Evolutionary conservation across 2,888 invertebrate species (phyloP).

Genomic region (Acrobasis repandana): DNA sequence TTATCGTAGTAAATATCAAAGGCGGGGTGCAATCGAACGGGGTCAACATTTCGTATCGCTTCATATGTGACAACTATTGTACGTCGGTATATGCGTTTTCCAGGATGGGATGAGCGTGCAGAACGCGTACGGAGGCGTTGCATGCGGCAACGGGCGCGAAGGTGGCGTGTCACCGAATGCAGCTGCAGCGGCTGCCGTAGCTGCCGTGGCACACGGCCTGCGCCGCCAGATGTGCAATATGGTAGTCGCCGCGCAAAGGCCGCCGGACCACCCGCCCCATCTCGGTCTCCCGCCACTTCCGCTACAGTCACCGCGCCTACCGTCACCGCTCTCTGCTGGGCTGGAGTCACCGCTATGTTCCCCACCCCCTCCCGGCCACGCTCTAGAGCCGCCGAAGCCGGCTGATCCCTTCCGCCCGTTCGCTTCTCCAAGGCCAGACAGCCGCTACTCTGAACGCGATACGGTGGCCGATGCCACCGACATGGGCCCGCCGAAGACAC

Average conservation of each 20-base stretch:
- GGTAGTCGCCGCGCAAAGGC: conserved; percentile 84
- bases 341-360: conserved; percentile 85
- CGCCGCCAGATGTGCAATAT: conserved; percentile 94
- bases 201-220: conserved; percentile 92
- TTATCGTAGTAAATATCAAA: conserved; percentile 14
- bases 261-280: conserved; percentile 75
- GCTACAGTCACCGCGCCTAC: conserved; percentile 73
- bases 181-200: conserved; percentile 92
- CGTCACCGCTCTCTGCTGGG: conserved; percentile 81
- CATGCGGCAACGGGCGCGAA: conserved; percentile 81
- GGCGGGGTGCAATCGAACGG: conserved; percentile 14
- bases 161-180: conserved; percentile 83
- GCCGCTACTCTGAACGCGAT: conserved; percentile 87
- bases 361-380: conserved; percentile 85
- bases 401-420: conserved; percentile 81
- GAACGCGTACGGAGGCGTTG: conserved; percentile 82
- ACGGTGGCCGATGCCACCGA: conserved; percentile 65
- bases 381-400: conserved; percentile 84
- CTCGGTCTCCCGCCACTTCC: conserved; percentile 69
- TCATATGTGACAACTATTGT: conserved; percentile 26
- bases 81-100: conserved; percentile 54
- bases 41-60: neutral
- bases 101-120: conserved; percentile 84
- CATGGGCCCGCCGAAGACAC: conserved; percentile 74
- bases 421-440: conserved; percentile 82